A percentile compares a stretch with the other conserved stretches of the same genome.
These are phyloP conservation scores for Mycalesis mineus DNA, from an alignment of 2,888 invertebrate species.

Conservation along the genomic window DNA sequence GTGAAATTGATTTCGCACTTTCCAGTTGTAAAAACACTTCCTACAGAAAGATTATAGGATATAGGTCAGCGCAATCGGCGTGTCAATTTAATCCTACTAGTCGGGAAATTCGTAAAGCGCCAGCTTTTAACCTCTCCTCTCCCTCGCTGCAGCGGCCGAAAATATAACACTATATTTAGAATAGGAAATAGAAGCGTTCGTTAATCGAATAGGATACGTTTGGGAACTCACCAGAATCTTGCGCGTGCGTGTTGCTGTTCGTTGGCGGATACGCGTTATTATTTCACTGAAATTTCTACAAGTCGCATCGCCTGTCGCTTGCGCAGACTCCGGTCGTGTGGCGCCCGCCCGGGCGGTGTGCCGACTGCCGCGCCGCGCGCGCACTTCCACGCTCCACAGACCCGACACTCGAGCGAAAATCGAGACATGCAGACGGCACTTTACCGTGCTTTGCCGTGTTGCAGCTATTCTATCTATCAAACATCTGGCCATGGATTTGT, in stretches of 20 bases:
- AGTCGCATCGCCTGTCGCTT: conserved; percentile 61
- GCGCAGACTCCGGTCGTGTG: conserved; percentile 77
- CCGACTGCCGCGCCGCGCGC: conserved; percentile 61
- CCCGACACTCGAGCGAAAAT: not conserved
- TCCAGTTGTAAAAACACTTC: conserved; percentile 13
- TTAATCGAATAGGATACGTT: conserved; percentile 10
- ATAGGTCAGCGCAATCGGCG: conserved; percentile 26
- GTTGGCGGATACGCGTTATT: conserved; percentile 58
- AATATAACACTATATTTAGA: conserved; percentile 62
- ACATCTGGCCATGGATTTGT: too few relatives aligned
- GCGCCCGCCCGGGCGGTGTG: conserved; percentile 77
- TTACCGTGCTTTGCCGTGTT: not conserved
- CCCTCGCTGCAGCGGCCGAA: conserved; percentile 60
- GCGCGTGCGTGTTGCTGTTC: conserved; percentile 60
- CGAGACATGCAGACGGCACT: not conserved
- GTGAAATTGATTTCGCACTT: conserved; percentile 31
- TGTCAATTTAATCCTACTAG: conserved; percentile 33
- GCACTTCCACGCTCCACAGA: not conserved
- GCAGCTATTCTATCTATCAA: too few relatives aligned
- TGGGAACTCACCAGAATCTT: conserved; percentile 69
- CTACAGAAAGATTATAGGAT: not conserved
- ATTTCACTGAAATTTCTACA: conserved; percentile 67
- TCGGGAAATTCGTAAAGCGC: conserved; percentile 48
- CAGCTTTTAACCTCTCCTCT: conserved; percentile 40
- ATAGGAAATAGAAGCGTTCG: conserved; percentile 21